Evolutionary conservation across 2,797 vertebrate species (phyloP).

Genomic region (Acipenser oxyrinchus): DNA sequence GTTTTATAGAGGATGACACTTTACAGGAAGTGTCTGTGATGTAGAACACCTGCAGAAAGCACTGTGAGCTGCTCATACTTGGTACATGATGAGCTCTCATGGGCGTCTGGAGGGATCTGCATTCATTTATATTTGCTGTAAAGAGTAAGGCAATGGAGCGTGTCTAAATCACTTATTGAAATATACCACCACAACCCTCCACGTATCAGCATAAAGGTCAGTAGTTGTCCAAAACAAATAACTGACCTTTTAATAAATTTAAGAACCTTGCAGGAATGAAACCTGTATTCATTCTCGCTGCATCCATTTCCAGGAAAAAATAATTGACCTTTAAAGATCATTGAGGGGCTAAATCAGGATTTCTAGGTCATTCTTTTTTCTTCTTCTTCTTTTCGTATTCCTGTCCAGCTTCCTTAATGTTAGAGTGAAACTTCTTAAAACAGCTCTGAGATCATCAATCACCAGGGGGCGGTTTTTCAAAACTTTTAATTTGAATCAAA

Average conservation of each 20-base stretch:
- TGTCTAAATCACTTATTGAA: neutral
- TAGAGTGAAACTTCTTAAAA: too few species aligned
- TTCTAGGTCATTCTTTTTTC: neutral
- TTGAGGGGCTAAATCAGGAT: neutral
- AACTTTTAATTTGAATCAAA: too few species aligned
- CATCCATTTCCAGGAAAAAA: neutral
- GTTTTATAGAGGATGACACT: neutral
- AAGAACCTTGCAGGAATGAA: neutral
- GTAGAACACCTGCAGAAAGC: neutral
- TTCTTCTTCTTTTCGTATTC: too few species aligned
- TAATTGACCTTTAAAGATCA: slow-evolving; percentile 3
- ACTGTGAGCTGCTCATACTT: neutral
- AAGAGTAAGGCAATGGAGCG: neutral
- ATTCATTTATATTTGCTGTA: neutral
- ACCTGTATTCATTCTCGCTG: neutral
- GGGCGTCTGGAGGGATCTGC: neutral
- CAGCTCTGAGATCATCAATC: too few species aligned
- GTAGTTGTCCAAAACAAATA: neutral
- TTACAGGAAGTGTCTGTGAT: neutral
- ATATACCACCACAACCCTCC: neutral
- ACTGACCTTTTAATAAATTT: neutral
- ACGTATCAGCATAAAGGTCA: neutral
- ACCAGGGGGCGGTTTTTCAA: too few species aligned
- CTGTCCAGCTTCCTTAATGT: too few species aligned
- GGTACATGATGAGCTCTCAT: neutral